Base-by-base conservation (phyloP, 2,113 vertebrate species). In the Sinocyclocheilus anophthalmus region DNA sequence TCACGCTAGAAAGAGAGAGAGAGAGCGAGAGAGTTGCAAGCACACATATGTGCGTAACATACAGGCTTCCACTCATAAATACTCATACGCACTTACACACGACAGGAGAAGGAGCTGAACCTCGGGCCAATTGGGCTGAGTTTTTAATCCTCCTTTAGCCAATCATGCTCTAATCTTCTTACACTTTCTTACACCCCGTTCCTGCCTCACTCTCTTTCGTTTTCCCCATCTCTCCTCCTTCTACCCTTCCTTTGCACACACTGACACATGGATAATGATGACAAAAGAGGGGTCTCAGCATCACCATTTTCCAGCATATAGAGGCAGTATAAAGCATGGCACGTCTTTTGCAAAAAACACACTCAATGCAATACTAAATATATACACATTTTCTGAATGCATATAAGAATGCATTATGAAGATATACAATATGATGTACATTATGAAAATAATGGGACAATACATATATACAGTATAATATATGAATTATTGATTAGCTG, bases 71-170 rank as follows among this genome's bases (percentile, higher is more conserved):
- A 5, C 20, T 4, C 33, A 13, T 39, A 37, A 53, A 85, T 14
- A 61, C 55, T 42, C 72, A 37, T 50, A 77, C 4, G 11, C 45
- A 12, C 11, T 48, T 48, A 11, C 45, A 48, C 10, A 42, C 37
- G 33, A 22, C 30, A 26, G 30, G 37, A 76, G 76, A 82, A 85
- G 84, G 63, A 42, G 39, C 11, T 48, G 45, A 48, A 75, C 37
- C 75, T 76, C 8, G 33, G 57, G 57, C 76, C 85, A 87, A 87
- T 26, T 57, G 76, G 83, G 84, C 70, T 78, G 86, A 70, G 70
- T 84, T 84, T 45, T 84, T 78, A 90, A 90, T 90, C 89, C 87
- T 53, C 18, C 84, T 88, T 87, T 81, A 89, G 87, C 91, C 91
- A 91, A 88, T 88, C 90, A 82, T 65, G 53, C 42, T 75, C 39